Base-by-base conservation (phyloP, 2,797 vertebrate species). In the Lutjanus argentimaculatus region DNA sequence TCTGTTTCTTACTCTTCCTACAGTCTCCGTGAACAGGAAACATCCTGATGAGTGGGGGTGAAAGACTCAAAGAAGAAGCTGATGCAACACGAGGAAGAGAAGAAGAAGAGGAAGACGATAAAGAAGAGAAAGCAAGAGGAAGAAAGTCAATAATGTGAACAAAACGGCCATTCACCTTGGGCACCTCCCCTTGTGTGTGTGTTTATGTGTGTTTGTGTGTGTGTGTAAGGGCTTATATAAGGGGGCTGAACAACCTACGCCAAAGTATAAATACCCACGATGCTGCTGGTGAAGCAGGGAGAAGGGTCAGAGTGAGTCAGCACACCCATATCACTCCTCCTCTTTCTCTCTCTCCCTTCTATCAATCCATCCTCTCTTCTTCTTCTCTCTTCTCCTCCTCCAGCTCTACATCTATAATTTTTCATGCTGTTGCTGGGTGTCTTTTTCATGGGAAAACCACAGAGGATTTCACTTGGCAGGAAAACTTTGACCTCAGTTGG, bases 281-380 rank as follows among this genome's bases (percentile, higher is more conserved):
- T 93, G 92, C 92, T 64, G 66, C 87, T 88, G 88, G 89, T 90
- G 90, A 87, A 89, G 86, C 83, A 92, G 87, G 86, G 86, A 92
- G 87, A 90, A 88, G 92, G 93, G 93, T 94, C 93, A 94, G 84
- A 87, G 84, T 95, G 93, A 94, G 83, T 94, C 92, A 94, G 91
- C 88, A 89, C 91, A 92, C 89, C 92, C 93, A 88, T 91, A 89
- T 90, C 89, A 90, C 92, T 92, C 91, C 91, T 92, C 89, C 84
- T 95, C 88, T 90, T 82, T 79, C 58, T 89, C 85, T 85, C 65
- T 58, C 69, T 76, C 61, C 56, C 36, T 82, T 84, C 86, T 66
- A 85, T 88, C 89, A 88, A 85, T 84, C 86, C 84, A 83, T 88
- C 82, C 75, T 82, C 75, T 87, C 66, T 77, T 84, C 72, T 67